phyloP scores from a whole-genome alignment of 1,140 invertebrate genomes.

The Coelopa frigida region DNA sequence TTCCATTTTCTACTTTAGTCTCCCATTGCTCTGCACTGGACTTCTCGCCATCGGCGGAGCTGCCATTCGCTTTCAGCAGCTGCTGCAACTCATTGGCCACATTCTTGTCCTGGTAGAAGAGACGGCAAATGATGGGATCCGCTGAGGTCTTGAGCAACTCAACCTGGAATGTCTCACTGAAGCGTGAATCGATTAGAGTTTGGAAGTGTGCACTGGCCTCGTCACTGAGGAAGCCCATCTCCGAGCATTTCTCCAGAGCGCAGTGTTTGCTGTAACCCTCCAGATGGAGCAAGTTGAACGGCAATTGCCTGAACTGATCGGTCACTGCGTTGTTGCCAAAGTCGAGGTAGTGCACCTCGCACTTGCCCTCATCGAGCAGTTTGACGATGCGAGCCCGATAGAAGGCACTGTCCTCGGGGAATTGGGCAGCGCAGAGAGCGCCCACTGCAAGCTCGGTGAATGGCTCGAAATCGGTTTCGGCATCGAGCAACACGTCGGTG shows the following conservation, averaged over 20 bases:
- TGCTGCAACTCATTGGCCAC: conserved; percentile 27
- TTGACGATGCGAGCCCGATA: conserved; percentile 53
- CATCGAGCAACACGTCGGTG: conserved; percentile 49
- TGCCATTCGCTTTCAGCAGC: no score
- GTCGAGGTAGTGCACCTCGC: conserved; percentile 63
- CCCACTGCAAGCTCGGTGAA: conserved; percentile 48
- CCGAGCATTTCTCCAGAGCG: conserved; percentile 52
- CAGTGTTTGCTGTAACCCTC: conserved; percentile 56
- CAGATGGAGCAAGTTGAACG: conserved; percentile 53
- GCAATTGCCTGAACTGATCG: conserved; percentile 54
- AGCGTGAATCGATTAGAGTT: conserved; percentile 45
- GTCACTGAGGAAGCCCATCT: conserved; percentile 52
- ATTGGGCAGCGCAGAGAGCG: conserved; percentile 56
- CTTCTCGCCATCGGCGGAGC: no score
- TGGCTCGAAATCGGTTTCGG: conserved; percentile 47
- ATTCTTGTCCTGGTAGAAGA: conserved; percentile 39
- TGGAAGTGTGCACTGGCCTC: conserved; percentile 54
- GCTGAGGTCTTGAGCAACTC: conserved; percentile 31
- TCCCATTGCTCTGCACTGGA: no score
- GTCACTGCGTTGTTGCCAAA: conserved; percentile 63
- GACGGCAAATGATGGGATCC: conserved; percentile 22
- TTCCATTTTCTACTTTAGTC: no score
- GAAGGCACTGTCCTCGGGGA: conserved; percentile 56
- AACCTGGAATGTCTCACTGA: conserved; percentile 41
- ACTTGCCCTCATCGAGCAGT: conserved; percentile 23